phyloP scores from a whole-genome alignment of 1,140 invertebrate genomes.

The Triops longicaudatus region DNA sequence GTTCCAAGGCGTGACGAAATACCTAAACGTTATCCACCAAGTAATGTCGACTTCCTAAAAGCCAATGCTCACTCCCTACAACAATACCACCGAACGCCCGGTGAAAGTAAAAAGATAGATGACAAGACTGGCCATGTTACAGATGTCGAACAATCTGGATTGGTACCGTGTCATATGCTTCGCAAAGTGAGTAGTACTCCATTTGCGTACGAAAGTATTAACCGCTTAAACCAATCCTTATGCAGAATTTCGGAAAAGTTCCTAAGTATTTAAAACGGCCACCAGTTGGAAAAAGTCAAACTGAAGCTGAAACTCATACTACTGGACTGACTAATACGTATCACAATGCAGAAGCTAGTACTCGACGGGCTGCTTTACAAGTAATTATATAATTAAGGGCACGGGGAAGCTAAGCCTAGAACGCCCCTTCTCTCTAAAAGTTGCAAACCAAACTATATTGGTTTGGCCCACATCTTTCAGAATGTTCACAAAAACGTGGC shows the following conservation, averaged over 20 bases:
- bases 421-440: too few relatives aligned
- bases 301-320: not conserved
- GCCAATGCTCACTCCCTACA: not conserved
- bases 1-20: conserved; percentile 11
- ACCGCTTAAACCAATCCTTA: not conserved
- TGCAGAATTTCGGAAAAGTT: conserved; percentile 21
- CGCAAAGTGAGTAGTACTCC: not conserved
- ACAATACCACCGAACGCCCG: not conserved
- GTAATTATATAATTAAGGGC: not conserved
- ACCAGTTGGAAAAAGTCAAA: not conserved
- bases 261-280: not conserved
- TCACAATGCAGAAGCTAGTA: not conserved
- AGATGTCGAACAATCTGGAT: conserved; percentile 22
- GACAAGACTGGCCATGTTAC: conserved; percentile 23
- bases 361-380: not conserved
- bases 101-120: conserved; percentile 21
- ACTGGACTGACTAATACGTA: not conserved
- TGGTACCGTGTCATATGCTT: conserved; percentile 17
- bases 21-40: not conserved
- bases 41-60: not conserved
- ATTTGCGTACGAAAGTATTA: not conserved
- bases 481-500: too few relatives aligned
- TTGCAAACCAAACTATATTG: too few relatives aligned
- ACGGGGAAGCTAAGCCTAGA: too few relatives aligned
- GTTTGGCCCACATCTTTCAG: too few relatives aligned